These are phyloP conservation scores for Plemyria rubiginata DNA, from an alignment of 2,888 invertebrate species.

Conservation along the genomic window DNA sequence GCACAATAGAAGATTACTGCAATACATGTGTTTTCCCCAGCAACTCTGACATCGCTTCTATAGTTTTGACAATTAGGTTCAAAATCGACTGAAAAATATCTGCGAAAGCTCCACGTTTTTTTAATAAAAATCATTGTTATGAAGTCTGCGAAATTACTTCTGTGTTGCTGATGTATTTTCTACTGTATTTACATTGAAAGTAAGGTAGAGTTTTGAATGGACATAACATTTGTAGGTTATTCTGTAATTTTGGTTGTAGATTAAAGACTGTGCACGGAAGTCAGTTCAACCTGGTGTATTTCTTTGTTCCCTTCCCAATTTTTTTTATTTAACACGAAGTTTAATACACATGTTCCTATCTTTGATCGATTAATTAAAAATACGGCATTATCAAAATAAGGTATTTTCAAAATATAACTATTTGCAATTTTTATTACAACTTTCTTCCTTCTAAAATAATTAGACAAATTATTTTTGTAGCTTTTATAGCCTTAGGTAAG, in stretches of 20 bases:
- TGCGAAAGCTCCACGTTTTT: neutral
- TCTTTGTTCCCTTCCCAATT: neutral
- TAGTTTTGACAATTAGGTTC: constrained; percentile 3
- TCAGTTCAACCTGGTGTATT: constrained; percentile 9
- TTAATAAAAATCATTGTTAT: constrained; percentile 20
- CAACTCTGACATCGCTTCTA: neutral
- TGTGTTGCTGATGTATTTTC: neutral
- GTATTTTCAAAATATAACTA: no score
- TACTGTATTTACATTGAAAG: neutral
- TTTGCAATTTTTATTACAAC: no score
- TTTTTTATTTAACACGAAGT: no score
- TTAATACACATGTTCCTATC: no score
- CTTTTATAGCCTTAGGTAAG: neutral
- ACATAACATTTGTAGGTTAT: constrained; percentile 8
- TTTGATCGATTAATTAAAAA: no score
- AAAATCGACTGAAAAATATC: constrained; percentile 1
- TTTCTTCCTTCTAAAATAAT: no score
- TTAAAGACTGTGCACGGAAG: constrained; percentile 16
- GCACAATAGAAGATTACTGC: constrained; percentile 43
- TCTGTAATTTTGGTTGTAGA: constrained; percentile 14
- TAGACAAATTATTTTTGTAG: no score
- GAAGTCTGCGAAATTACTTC: constrained; percentile 23
- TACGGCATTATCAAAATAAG: no score
- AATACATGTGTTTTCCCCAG: constrained; percentile 25
- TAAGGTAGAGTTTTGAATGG: constrained; percentile 9